Evolutionary conservation across 2,888 invertebrate genomes (phyloP), one percentile per base, ranked within the genome.

Genomic region (Sinhomidia bicolor): DNA sequence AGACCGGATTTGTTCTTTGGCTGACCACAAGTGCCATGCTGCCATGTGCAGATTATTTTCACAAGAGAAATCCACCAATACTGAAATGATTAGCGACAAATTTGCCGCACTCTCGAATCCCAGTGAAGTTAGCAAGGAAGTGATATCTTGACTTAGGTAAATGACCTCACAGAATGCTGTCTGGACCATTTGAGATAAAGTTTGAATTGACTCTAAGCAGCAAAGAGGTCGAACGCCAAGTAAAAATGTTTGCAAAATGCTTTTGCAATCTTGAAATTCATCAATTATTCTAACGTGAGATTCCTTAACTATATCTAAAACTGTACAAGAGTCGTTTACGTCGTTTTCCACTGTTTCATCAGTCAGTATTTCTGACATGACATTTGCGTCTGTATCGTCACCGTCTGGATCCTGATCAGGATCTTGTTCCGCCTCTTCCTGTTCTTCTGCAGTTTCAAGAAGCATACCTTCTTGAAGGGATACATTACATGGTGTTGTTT

Each of bases 401-500:
- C 79, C 89, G 29, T 87, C 81, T 7, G 44, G 54, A 44, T 85
- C 85, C 9, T 62, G 60, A 23, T 80, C 80, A 1, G 12, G 74
- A 17, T 81, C 89, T 7, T 14, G 79, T 20, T 80, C 80, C 20
- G n/a, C 60, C 32, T 36, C 51, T 23, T 89, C 90, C 51, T 86
- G 88, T 54, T 90, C 85, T 12, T 88, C 91, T 7, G 87, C 90
- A 2, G 83, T 74, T 32, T 89, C 89, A 14, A 84, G 29, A 1
- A 90, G 85, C 62, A 89, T 82, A 0, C 89, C 89, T 0, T 88
- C 89, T 57, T 91, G 90, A 12, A 91, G 90, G 0, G 91, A 91
- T 17, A 90, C 88, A 47, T 92, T 91, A 47, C 90, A 91, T 3
- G 92, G 92, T 3, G 92, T 92, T 0, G 91, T 92, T 36, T 92